Evolutionary conservation across 2,888 invertebrate species (phyloP), one percentile per base, ranked within the genome.

Genomic region (Sphaerophoria taeniata): DNA sequence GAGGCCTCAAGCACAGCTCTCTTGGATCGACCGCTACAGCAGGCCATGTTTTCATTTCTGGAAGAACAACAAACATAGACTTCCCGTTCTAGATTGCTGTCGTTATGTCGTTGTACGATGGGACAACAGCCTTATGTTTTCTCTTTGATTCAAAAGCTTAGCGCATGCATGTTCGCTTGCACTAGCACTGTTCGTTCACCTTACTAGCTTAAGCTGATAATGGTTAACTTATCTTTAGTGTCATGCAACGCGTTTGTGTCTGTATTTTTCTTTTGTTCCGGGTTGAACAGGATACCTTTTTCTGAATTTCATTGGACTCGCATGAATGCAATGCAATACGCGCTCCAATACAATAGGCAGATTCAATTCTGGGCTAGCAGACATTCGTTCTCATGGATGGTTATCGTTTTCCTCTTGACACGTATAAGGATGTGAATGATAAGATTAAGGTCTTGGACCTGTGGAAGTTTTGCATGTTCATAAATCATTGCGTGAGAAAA

Each of bases 161-260:
- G 2, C 11, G 24, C 14, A 60, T 60, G 14, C 6, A 24, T 43
- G 16, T 58, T 39, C 39, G 60, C 60, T 11, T 60, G 39, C 24
- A 24, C 43, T 60, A 24, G 24, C 43, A 9, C 24, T 60, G 7
- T 24, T 11, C 51, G 9, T 24, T 34, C 11, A 39, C 12, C 24
- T 24, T 24, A 24, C 24, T 24, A 58, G 36, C 11, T 47, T 5
- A 39, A 1, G 9, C 39, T 7, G 39, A n/a, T 60, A 60, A 39
- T 43, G 24, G 60, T 58, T 58, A 58, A 60, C 60, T 39, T 60
- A 39, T 60, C 9, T 58, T 58, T 58, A 36, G 58, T 58, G 16
- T 36, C 58, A 39, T 58, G 58, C 58, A 16, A 36, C 16, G 36
- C 39, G 34, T 58, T 34, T 58, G 3, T 36, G 16, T 47, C 14